A percentile compares a stretch with the other conserved stretches of the same genome.
Conservation (phyloP, 2,113 vertebrate genomes). For the Scolopax mira region DNA sequence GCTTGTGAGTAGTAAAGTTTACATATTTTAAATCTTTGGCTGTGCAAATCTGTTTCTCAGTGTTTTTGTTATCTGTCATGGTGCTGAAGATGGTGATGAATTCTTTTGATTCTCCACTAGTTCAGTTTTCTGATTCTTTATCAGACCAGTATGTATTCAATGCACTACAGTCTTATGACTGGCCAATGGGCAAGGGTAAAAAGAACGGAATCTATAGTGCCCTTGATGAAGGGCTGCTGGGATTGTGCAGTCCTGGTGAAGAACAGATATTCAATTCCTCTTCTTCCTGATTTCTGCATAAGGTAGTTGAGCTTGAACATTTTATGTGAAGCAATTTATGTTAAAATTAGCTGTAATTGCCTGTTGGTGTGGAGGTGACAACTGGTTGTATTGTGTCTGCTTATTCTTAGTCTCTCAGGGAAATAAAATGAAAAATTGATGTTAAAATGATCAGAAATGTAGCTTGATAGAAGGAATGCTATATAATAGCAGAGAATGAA, state of each 20-base stretch:
- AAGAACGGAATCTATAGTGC: neutral
- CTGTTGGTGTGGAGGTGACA: conserved; percentile 70
- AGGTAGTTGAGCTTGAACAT: neutral
- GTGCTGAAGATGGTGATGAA: neutral
- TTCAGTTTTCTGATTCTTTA: neutral
- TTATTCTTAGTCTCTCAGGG: neutral
- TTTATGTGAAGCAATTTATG: conserved; percentile 76
- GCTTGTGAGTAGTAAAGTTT: neutral
- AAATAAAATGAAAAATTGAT: neutral
- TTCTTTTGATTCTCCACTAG: neutral
- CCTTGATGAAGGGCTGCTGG: neutral
- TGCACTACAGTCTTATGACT: neutral
- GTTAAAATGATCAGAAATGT: neutral
- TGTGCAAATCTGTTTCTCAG: neutral
- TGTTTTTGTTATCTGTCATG: neutral
- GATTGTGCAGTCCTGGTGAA: neutral
- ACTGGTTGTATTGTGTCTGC: neutral
- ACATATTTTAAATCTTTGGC: neutral
- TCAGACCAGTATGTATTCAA: neutral
- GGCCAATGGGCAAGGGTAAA: neutral
- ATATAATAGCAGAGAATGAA: neutral
- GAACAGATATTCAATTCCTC: neutral
- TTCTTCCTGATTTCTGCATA: neutral
- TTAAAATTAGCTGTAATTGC: conserved; percentile 77
- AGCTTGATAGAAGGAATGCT: neutral